phyloP scores from a whole-genome alignment of 2,797 vertebrate genomes.

The Danio aesculapii region DNA sequence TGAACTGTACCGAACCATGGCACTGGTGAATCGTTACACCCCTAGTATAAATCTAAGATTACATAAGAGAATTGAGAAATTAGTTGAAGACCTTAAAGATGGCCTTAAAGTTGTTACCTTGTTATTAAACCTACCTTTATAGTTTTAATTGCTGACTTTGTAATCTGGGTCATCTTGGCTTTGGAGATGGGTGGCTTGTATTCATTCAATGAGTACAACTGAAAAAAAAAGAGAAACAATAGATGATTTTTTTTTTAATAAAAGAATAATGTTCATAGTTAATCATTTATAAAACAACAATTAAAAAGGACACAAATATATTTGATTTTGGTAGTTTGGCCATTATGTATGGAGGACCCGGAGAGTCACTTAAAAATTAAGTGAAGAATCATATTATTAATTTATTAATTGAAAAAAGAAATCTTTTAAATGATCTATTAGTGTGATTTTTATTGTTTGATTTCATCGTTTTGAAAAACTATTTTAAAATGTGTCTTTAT shows the following conservation, averaged over 20 bases:
- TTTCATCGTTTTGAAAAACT: too few relatives aligned
- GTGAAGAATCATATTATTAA: not conserved
- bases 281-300: too few relatives aligned
- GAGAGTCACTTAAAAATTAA: not conserved
- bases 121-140: conserved; percentile 92
- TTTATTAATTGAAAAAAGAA: not conserved
- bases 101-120: conserved; percentile 1
- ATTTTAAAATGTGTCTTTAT: too few relatives aligned
- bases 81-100: conserved; percentile 31
- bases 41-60: not conserved
- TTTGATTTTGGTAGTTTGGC: too few relatives aligned
- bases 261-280: not conserved
- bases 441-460: too few relatives aligned
- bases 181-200: conserved; percentile 99
- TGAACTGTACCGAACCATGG: too few relatives aligned
- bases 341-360: too few relatives aligned
- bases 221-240: conserved; percentile 59
- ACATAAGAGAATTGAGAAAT: not conserved
- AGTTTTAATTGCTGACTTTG: conserved; percentile 99
- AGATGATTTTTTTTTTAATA: too few relatives aligned
- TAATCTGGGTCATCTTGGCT: conserved; percentile 99
- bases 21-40: too few relatives aligned
- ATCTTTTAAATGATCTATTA: too few relatives aligned
- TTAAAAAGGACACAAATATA: too few relatives aligned
- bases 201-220: conserved; percentile 98